A percentile compares a stretch with the other conserved stretches of the same genome.
Evolutionary conservation across 2,113 vertebrate species (phyloP).

Genomic region (Antigone vipio): DNA sequence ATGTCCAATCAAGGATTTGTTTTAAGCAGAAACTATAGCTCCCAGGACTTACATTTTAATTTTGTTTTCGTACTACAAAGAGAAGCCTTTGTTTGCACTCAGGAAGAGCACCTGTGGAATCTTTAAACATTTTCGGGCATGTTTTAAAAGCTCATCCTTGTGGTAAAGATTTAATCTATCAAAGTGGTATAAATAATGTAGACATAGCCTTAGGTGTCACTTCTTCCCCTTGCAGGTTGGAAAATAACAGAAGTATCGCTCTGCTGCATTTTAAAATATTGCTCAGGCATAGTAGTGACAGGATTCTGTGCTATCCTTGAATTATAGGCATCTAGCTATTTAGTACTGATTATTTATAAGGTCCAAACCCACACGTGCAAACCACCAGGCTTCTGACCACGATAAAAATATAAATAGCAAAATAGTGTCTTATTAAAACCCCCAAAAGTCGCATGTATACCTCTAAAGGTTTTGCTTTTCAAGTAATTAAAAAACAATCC

Average conservation of each 20-base stretch:
- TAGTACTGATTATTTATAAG: slow-evolving; percentile 40
- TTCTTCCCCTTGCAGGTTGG: slow-evolving; percentile 54
- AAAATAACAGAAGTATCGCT: slow-evolving; percentile 33
- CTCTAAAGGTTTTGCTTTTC: background rate
- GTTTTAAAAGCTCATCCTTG: slow-evolving; percentile 69
- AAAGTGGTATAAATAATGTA: slow-evolving; percentile 77
- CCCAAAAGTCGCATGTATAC: background rate
- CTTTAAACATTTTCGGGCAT: slow-evolving; percentile 71
- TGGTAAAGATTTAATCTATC: slow-evolving; percentile 79
- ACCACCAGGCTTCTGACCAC: slow-evolving; percentile 35
- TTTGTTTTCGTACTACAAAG: slow-evolving; percentile 62
- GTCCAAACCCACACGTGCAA: slow-evolving; percentile 10
- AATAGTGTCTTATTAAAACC: background rate
- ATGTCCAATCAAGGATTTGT: slow-evolving; percentile 66
- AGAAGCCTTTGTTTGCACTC: slow-evolving; percentile 72
- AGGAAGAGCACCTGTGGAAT: slow-evolving; percentile 78
- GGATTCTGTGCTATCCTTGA: background rate
- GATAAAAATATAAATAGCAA: background rate
- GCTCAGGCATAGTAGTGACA: slow-evolving; percentile 8
- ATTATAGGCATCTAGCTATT: background rate
- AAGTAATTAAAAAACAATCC: background rate
- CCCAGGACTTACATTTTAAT: slow-evolving; percentile 62
- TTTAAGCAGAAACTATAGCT: slow-evolving; percentile 54
- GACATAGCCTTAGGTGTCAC: slow-evolving; percentile 75
- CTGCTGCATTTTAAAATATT: slow-evolving; percentile 51